Evolutionary conservation across 2,797 vertebrate species (phyloP).

Genomic region (Halcyon smyrnensis): DNA sequence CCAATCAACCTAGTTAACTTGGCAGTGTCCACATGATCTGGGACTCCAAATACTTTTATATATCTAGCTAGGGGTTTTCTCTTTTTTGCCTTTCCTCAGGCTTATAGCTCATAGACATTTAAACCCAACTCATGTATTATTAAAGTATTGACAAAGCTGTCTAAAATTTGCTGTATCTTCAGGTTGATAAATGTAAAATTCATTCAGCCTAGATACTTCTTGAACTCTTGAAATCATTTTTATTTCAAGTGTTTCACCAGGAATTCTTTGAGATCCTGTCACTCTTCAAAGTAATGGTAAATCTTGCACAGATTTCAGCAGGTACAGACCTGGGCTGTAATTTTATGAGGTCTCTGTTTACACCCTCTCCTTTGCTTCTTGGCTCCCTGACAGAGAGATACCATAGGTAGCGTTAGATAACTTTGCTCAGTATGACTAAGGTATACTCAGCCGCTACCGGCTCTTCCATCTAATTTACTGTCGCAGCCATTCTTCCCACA

Average conservation of each 20-base stretch:
- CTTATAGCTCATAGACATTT: background rate
- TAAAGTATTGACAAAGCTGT: background rate
- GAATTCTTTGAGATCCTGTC: background rate
- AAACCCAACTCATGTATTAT: background rate
- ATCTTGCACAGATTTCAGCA: background rate
- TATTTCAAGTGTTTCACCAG: background rate
- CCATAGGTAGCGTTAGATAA: background rate
- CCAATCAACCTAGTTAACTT: slow-evolving; percentile 53
- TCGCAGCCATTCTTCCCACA: background rate
- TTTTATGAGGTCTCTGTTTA: background rate
- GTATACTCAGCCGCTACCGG: background rate
- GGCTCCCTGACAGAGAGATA: background rate
- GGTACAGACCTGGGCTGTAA: background rate
- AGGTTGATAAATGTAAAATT: background rate
- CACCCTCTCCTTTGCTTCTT: background rate
- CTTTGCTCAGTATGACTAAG: background rate
- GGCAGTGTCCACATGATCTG: background rate
- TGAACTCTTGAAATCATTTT: background rate
- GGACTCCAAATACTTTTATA: background rate
- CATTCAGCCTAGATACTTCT: background rate
- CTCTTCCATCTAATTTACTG: background rate
- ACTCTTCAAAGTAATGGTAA: background rate
- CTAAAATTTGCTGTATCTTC: background rate
- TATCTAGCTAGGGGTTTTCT: background rate
- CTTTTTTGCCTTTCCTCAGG: background rate